Evolutionary conservation across 2,797 vertebrate genomes (phyloP).

Genomic region (Balearica regulorum): DNA sequence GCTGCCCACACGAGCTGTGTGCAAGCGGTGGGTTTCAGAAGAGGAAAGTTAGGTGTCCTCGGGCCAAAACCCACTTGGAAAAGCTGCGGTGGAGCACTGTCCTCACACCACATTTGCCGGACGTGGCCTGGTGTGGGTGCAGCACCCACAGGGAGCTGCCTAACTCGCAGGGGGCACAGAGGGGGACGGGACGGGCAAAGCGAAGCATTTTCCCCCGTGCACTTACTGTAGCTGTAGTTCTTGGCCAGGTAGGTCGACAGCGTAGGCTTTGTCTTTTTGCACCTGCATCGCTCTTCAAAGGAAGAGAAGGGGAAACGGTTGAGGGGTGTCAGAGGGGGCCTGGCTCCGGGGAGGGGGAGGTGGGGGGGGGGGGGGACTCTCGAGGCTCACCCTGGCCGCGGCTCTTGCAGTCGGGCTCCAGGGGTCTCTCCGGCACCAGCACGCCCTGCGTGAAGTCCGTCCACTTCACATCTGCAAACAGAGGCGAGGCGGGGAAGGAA

Average conservation of each 20-base stretch:
- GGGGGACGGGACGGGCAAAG: neutral
- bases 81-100: neutral
- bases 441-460: conserved; percentile 77
- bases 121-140: neutral
- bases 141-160: neutral
- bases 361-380: neutral
- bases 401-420: conserved; percentile 72
- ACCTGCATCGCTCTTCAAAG: conserved; percentile 77
- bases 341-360: neutral
- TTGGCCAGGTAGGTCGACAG: conserved; percentile 78
- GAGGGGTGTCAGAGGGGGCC: neutral
- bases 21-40: neutral
- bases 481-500: neutral
- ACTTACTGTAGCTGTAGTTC: conserved; percentile 85
- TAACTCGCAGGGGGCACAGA: neutral
- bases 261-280: conserved; percentile 80
- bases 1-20: neutral
- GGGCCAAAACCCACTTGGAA: neutral
- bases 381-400: conserved; percentile 71
- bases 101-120: neutral
- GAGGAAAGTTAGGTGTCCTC: rapidly evolving
- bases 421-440: conserved; percentile 70
- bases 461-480: conserved; percentile 79
- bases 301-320: neutral
- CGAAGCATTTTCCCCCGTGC: neutral